phyloP scores from a whole-genome alignment of 2,888 invertebrate genomes.

The Cantharis flavilabris region DNA sequence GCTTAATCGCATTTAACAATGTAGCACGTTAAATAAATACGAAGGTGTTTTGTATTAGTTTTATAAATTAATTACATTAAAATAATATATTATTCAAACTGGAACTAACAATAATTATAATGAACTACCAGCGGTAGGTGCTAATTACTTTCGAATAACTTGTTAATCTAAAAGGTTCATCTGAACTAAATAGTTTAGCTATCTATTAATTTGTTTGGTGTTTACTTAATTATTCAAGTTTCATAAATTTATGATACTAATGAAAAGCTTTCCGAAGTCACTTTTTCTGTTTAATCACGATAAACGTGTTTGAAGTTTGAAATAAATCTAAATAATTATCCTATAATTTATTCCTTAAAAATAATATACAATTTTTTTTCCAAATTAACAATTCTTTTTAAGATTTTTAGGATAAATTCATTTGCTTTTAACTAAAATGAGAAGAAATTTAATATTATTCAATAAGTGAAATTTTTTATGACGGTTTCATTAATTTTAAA shows the following conservation, averaged over 20 bases:
- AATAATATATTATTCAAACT: neutral
- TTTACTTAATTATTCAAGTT: neutral
- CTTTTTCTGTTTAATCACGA: neutral
- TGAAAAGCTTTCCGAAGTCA: neutral
- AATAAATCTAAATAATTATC: neutral
- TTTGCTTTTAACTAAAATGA: neutral
- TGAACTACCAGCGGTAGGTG: neutral
- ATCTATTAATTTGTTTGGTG: neutral
- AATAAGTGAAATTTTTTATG: too few relatives aligned
- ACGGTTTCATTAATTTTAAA: too few relatives aligned
- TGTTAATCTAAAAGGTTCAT: neutral
- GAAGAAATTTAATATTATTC: too few relatives aligned
- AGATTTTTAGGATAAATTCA: neutral
- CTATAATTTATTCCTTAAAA: neutral
- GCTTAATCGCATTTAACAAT: neutral
- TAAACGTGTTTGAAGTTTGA: neutral
- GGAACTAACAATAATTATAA: neutral
- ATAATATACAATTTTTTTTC: neutral
- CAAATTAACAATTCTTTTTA: neutral
- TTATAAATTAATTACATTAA: neutral
- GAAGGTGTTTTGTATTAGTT: neutral
- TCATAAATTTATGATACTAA: neutral
- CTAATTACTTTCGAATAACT: neutral
- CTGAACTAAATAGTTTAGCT: neutral
- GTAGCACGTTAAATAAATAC: neutral